Evolutionary conservation across 2,888 invertebrate species (phyloP), one percentile per base, ranked within the genome.

Genomic region (Scaptomyza reducta): DNA sequence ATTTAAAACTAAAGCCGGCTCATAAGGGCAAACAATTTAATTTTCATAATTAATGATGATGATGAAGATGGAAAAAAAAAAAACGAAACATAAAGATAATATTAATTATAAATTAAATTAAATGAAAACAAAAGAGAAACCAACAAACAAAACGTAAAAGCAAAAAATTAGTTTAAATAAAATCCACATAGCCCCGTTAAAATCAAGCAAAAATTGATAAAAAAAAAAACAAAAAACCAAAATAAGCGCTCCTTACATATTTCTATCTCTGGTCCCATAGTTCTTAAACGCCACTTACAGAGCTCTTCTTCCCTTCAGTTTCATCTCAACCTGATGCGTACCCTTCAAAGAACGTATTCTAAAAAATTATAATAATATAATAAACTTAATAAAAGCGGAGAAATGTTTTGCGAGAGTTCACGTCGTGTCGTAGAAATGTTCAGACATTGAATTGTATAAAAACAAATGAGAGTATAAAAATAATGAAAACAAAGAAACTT

Each of bases 91-190:
- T 68, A 67, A 74, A 68, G 25, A 87, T 88, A 89, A 90, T 81
- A 89, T 85, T 83, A 84, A 88, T 84, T 89, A 85, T 79, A 89
- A 88, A 86, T 85, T 75, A 79, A 84, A 79, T 56, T 59, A 70
- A 68, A 59, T 53, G 49, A 53, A 55, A 58, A 62, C 2, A 46
- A 54, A 42, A 55, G 4, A 16, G 58, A 58, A 59, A 59, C 56
- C 29, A 67, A 46, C 54, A 67, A 70, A 64, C 45, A 70, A 64
- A 65, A 59, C 61, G 60, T 74, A 77, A 79, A 74, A 74, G 57
- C 64, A 70, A 77, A 77, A 72, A 83, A 67, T 79, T 80, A 87
- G 77, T 78, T 74, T 69, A 81, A 87, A 86, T 86, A 66, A 76
- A 38, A 77, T 54, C 18, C 49, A 58, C 46, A 71, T 42, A 70